Evolutionary conservation across 2,888 invertebrate species (phyloP).

Genomic region (Agrochola macilenta): DNA sequence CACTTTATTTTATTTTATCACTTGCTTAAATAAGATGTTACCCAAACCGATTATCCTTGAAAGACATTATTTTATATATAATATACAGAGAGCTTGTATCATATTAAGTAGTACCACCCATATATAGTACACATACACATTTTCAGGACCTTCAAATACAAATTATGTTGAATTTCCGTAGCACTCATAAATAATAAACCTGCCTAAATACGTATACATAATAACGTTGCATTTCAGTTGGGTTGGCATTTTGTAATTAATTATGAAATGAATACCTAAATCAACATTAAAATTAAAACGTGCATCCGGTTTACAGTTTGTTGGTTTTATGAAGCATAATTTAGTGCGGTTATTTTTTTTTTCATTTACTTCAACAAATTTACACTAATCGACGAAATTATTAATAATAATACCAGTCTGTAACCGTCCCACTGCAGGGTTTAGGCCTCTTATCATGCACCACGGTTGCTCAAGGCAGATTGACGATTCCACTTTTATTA

Average conservation of each 20-base stretch:
- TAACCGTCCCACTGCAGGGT: neutral
- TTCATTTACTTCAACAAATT: neutral
- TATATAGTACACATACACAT: neutral
- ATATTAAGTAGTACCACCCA: neutral
- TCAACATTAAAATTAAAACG: slow-evolving; percentile 40
- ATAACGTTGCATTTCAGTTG: slow-evolving; percentile 25
- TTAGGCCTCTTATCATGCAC: neutral
- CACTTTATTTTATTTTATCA: slow-evolving; percentile 7
- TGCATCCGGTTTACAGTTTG: neutral
- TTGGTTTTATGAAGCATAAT: slow-evolving; percentile 15
- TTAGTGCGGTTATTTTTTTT: slow-evolving; percentile 3
- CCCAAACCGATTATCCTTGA: neutral
- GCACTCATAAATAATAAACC: slow-evolving; percentile 4
- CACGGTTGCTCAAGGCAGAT: neutral
- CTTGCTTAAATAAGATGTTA: neutral
- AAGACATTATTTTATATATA: neutral
- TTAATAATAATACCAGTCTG: neutral
- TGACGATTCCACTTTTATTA: neutral
- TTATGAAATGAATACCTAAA: slow-evolving; percentile 44
- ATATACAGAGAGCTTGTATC: neutral
- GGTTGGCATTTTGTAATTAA: slow-evolving; percentile 20
- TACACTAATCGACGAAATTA: neutral
- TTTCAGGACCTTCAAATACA: neutral
- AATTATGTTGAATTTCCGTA: neutral
- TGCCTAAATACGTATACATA: neutral